These are phyloP conservation scores for Tenthredo amoena DNA, from an alignment of 2,888 invertebrate species.

Conservation along the genomic window DNA sequence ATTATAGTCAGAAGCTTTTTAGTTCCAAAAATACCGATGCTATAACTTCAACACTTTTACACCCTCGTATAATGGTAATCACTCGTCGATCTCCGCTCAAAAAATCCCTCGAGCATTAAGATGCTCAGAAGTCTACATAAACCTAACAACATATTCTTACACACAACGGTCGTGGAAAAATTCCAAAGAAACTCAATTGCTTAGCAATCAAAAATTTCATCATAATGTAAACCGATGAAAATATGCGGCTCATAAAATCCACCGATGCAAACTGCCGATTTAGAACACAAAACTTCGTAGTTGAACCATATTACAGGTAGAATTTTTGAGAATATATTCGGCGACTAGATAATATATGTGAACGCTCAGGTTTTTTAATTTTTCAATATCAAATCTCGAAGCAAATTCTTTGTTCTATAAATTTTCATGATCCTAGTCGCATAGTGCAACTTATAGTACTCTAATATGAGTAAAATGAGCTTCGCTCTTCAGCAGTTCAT, in stretches of 20 bases:
- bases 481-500: not conserved
- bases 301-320: not conserved
- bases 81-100: slow-evolving; percentile 33
- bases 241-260: not conserved
- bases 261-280: not conserved
- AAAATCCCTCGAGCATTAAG: not conserved
- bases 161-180: not conserved
- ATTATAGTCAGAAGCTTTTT: slow-evolving; percentile 51
- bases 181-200: slow-evolving; percentile 11
- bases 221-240: not conserved
- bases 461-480: not conserved
- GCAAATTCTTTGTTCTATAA: not conserved
- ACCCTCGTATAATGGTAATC: slow-evolving; percentile 38
- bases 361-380: not conserved
- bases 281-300: not conserved
- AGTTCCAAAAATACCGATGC: slow-evolving; percentile 41
- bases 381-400: not conserved
- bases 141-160: not conserved
- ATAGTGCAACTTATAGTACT: not conserved
- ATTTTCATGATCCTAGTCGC: not conserved
- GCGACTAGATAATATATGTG: not conserved
- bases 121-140: not conserved
- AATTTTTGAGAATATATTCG: not conserved
- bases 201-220: not conserved
- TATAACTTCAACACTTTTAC: slow-evolving; percentile 30